A percentile compares a stretch with the other conserved stretches of the same genome.
phyloP scores from a whole-genome alignment of 2,888 invertebrate genomes.

The Ormyrus rosae region DNA sequence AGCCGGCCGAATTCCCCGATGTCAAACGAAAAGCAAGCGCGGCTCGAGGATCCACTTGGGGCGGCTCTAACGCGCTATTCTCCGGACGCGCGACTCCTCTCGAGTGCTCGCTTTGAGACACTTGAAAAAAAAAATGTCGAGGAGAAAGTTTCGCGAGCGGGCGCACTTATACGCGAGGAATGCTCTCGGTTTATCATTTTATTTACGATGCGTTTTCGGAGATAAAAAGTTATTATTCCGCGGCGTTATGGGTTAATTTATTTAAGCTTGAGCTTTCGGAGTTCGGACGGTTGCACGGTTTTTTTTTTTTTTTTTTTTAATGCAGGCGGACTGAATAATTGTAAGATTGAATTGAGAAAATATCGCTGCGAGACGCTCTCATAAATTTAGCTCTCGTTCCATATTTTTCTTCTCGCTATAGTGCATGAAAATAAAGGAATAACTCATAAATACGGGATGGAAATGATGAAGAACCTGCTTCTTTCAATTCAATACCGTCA shows the following conservation, averaged over 20 bases:
- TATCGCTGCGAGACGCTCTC: conserved; percentile 19
- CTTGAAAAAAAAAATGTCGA: conserved; percentile 16
- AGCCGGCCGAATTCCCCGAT: conserved; percentile 29
- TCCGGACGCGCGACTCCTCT: background rate
- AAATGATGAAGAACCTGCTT: background rate
- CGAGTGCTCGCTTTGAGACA: conserved; percentile 7
- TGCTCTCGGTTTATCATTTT: conserved; percentile 36
- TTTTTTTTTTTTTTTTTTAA: background rate
- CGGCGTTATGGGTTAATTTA: conserved; percentile 25
- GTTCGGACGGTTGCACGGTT: background rate
- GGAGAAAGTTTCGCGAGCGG: conserved; percentile 34
- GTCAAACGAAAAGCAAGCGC: conserved; percentile 16
- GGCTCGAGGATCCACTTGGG: no score
- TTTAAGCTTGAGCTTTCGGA: conserved; percentile 14
- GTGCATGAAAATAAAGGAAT: conserved; percentile 28
- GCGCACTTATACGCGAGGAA: conserved; percentile 12
- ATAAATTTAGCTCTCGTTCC: conserved; percentile 12
- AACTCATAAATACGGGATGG: conserved; percentile 10
- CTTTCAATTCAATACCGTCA: conserved; percentile 10
- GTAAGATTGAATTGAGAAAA: conserved; percentile 38
- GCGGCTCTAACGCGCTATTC: no score
- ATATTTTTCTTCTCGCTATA: conserved; percentile 19
- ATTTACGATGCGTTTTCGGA: conserved; percentile 40
- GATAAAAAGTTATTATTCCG: conserved; percentile 40
- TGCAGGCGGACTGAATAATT: conserved; percentile 30